These are phyloP conservation scores for Antheraea yamamai DNA, from an alignment of 2,888 invertebrate genomes.

Conservation along the genomic window DNA sequence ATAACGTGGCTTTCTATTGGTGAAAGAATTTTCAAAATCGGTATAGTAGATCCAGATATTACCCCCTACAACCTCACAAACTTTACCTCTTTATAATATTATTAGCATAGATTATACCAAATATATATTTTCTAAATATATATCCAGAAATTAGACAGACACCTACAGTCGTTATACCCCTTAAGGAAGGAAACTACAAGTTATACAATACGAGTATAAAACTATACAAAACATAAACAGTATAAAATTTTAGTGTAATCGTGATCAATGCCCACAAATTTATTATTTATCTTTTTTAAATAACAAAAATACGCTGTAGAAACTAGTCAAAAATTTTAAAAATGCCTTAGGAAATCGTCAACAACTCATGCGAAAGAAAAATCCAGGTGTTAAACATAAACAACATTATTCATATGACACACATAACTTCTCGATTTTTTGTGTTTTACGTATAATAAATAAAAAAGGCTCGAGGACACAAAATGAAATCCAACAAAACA, in stretches of 20 bases:
- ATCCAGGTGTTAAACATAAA: conserved; percentile 52
- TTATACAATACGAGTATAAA: too few species aligned
- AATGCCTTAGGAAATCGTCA: conserved; percentile 70
- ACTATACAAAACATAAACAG: too few species aligned
- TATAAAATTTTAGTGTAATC: conserved; percentile 74
- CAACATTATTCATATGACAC: conserved; percentile 50
- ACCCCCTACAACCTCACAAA: too few species aligned
- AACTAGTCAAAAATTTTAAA: conserved; percentile 34
- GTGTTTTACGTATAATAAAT: conserved; percentile 30
- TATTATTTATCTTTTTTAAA: conserved; percentile 67
- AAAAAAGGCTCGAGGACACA: conserved; percentile 36
- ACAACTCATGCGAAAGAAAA: conserved; percentile 48
- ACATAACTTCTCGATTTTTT: conserved; percentile 37
- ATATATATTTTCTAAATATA: too few species aligned
- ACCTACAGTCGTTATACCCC: too few species aligned
- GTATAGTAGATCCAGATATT: too few species aligned
- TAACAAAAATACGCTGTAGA: conserved; percentile 67
- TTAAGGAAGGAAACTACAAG: too few species aligned
- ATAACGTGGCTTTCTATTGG: too few species aligned
- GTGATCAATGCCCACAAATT: conserved; percentile 77
- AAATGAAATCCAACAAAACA: conserved; percentile 52
- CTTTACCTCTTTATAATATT: too few species aligned
- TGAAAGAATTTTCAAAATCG: too few species aligned
- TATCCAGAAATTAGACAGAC: too few species aligned
- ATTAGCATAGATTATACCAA: too few species aligned